Evolutionary conservation across 2,888 invertebrate genomes (phyloP), one percentile per base, ranked within the genome.

Genomic region (Brenthis daphne): DNA sequence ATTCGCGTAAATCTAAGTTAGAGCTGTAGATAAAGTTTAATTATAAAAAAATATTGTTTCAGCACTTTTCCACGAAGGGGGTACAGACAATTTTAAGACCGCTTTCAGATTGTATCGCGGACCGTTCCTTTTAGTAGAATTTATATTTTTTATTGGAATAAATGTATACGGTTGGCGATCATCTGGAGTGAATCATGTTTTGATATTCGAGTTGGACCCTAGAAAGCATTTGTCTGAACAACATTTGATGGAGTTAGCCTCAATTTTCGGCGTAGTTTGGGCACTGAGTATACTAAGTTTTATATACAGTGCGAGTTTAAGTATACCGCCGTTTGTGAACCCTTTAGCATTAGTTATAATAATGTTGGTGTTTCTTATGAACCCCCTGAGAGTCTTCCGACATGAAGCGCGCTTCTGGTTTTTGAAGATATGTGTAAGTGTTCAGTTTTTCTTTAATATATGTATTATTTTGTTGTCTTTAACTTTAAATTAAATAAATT

Each of bases 121-220:
- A 0, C 98, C 99, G 3, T 95, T 99, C 77, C 95, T 99, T 8
- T 94, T 99, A 70, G 96, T 99, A 47, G 95, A 98, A 80, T 98
- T 98, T 83, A 95, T 99, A 80, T 99, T 99, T 85, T 93, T 99
- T 50, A 97, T 99, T 89, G 99, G 99, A 37, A 96, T 99, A 63
- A 99, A 99, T 83, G 98, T 99, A 0, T 99, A 99, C 85, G 99
- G 99, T 6, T 99, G 99, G 99, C 93, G 99, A 4, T 97, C 98
- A 0, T 98, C 98, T 0, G 99, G 99, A 3, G 99, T 99, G 14
- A 99, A 99, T 91, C 99, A 99, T 85, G 99, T 99, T 0, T 93
- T 99, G 2, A 99, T 99, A 77, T 99, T 99, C 87, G 99, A 99
- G 85, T 92, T 99, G 79, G 99, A 99, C 87, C 99, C 99, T 0